Percentiles rank a stretch among this genome's conserved stretches.
Conservation (phyloP, 2,113 vertebrate species). For the Trachemys scripta region DNA sequence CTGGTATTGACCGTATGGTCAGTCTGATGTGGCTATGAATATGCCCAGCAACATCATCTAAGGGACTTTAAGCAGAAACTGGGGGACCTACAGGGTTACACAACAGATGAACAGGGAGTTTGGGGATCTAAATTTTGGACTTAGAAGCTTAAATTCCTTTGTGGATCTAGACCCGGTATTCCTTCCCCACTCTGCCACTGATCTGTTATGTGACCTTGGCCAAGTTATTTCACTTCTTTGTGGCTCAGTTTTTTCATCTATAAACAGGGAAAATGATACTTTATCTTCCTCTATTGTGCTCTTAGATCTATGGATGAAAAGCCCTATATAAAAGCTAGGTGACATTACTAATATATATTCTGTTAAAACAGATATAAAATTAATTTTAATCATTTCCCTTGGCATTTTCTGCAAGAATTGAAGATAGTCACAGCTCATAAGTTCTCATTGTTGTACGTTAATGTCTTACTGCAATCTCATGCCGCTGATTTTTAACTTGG, state of each 20-base stretch:
- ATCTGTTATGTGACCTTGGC: constrained; percentile 13
- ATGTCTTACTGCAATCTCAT: neutral
- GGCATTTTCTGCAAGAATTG: neutral
- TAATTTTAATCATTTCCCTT: neutral
- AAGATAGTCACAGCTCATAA: constrained; percentile 24
- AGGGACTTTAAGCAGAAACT: neutral
- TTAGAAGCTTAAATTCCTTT: neutral
- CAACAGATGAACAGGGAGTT: neutral
- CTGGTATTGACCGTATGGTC: neutral
- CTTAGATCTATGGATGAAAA: neutral
- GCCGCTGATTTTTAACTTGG: neutral
- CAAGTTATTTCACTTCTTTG: constrained; percentile 30
- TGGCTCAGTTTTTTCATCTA: neutral
- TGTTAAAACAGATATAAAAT: constrained; percentile 21
- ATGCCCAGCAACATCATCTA: too few species aligned
- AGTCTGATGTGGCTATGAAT: neutral
- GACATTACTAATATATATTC: neutral
- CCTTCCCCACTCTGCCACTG: constrained; percentile 15
- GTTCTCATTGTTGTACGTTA: neutral
- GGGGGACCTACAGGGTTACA: neutral
- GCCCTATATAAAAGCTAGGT: neutral
- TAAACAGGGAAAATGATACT: neutral
- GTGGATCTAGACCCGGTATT: neutral
- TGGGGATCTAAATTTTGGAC: neutral
- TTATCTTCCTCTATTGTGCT: neutral